Base-by-base conservation (phyloP, 1,140 invertebrate genomes). In the Hormaphis cornu region DNA sequence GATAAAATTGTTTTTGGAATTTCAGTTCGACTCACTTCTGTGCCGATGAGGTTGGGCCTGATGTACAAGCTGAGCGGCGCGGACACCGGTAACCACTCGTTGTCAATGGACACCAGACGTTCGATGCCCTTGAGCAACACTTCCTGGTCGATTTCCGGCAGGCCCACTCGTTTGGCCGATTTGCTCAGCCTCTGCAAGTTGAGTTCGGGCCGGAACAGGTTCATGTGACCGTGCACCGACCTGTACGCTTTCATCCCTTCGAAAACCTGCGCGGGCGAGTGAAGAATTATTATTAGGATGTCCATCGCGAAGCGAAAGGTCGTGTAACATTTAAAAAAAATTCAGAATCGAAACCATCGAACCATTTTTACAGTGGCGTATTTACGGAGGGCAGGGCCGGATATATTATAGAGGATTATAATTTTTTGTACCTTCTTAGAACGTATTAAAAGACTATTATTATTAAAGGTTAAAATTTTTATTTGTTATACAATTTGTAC, bases 231-330 rank as follows among this genome's bases (percentile, higher is more conserved):
- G 80, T 98, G 95, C 6, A 85, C 82, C n/a, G 95, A 93, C 76
- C 93, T 84, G 77, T 93, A 98, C 0, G 95, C 95, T 81, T 99
- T 99, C 86, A 98, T 87, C 52, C 97, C 97, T 86, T 99, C 97
- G 77, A 99, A 99, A 69, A 98, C 80, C 93, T 98, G 80, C 70
- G 82, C 52, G 20, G 16, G n/a, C n/a, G n/a, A n/a, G n/a, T n/a
- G n/a, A n/a, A n/a, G n/a, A n/a, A n/a, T n/a, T n/a, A n/a, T n/a
- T n/a, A n/a, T n/a, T n/a, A n/a, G n/a, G n/a, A n/a, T n/a, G n/a
- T n/a, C n/a, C n/a, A n/a, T n/a, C n/a, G n/a, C n/a, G n/a, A n/a
- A n/a, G n/a, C n/a, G n/a, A n/a, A n/a, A n/a, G n/a, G n/a, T n/a
- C n/a, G n/a, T n/a, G n/a, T n/a, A n/a, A n/a, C n/a, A n/a, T n/a